Conservation (phyloP, 2,797 vertebrate genomes). For the Neosalanx taihuensis region DNA sequence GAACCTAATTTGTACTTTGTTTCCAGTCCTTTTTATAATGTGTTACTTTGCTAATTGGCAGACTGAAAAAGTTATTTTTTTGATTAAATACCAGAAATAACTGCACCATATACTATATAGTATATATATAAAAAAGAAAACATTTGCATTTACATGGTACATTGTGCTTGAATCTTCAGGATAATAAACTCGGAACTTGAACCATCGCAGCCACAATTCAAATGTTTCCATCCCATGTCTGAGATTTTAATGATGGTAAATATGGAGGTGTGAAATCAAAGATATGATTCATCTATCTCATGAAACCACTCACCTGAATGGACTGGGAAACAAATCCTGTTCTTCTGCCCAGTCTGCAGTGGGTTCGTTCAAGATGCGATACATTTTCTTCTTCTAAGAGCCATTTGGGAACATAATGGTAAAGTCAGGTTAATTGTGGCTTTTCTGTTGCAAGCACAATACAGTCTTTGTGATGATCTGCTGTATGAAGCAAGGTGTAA, state of each 20-base stretch:
- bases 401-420: conserved; percentile 55
- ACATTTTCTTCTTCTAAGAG: conserved; percentile 40
- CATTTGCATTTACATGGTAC: too few relatives aligned
- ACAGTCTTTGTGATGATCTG: conserved; percentile 55
- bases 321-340: conserved; percentile 34
- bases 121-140: too few relatives aligned
- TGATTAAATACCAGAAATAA: too few relatives aligned
- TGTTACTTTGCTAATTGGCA: conserved; percentile 8
- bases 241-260: conserved; percentile 23
- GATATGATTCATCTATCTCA: conserved; percentile 36
- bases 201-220: conserved; percentile 22
- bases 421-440: conserved; percentile 53
- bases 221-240: conserved; percentile 11
- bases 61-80: too few relatives aligned
- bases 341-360: conserved; percentile 36
- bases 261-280: conserved; percentile 30
- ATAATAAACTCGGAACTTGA: conserved; percentile 12
- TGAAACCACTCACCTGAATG: conserved; percentile 28
- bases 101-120: too few relatives aligned
- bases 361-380: conserved; percentile 31
- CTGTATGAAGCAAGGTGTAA: conserved; percentile 50
- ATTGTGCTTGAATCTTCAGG: too few relatives aligned
- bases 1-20: conserved; percentile 26
- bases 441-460: conserved; percentile 59
- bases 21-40: conserved; percentile 15